Evolutionary conservation across 2,113 vertebrate species (phyloP).

Genomic region (Chaetodon trifascialis): DNA sequence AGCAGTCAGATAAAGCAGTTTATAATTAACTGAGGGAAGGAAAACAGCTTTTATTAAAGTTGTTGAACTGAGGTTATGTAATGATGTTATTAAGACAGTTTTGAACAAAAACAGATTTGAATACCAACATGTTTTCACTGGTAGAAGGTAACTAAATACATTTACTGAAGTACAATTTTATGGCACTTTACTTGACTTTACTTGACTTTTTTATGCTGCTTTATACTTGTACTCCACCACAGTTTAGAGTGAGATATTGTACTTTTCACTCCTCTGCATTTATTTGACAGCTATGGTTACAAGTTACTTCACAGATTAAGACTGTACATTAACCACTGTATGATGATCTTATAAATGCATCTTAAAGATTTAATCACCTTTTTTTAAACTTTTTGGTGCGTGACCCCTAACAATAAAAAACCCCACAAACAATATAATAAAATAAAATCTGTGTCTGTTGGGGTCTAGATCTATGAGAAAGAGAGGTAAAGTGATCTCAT

Average conservation of each 20-base stretch:
- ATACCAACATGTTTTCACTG: neutral
- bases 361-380: neutral
- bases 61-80: neutral
- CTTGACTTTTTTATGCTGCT: neutral
- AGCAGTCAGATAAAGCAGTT: slow-evolving; percentile 40
- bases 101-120: no score
- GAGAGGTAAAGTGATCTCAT: neutral
- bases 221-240: neutral
- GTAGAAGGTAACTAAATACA: neutral
- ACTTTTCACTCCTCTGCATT: neutral
- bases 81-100: neutral
- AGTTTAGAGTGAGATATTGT: no score
- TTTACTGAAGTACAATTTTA: neutral
- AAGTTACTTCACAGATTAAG: neutral
- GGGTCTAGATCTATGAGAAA: neutral
- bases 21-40: slow-evolving; percentile 37
- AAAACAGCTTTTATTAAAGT: neutral
- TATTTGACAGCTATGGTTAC: neutral
- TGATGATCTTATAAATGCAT: neutral
- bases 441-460: neutral
- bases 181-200: neutral
- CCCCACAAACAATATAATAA: no score
- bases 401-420: no score
- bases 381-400: neutral
- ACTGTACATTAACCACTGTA: neutral